phyloP scores from a whole-genome alignment of 2,797 vertebrate species.

The Astyanax mexicanus region DNA sequence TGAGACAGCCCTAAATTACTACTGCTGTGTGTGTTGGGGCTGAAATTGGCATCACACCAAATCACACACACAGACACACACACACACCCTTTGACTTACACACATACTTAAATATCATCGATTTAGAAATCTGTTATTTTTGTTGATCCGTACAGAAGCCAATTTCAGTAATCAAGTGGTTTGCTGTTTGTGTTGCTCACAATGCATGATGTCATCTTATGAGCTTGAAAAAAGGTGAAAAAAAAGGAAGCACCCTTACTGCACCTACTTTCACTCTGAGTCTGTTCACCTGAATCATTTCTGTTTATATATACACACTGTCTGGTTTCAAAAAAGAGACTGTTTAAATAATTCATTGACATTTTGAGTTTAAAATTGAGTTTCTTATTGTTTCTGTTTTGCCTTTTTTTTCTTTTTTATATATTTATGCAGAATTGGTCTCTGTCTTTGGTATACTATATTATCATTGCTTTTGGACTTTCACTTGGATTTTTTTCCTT shows the following conservation, averaged over 20 bases:
- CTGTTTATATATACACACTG: background rate
- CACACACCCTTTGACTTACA: background rate
- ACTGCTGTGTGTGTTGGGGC: constrained; percentile 13
- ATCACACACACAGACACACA: background rate
- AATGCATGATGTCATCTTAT: background rate
- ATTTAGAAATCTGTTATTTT: background rate
- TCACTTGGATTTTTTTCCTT: background rate
- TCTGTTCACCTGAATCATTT: background rate
- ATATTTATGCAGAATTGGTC: too few relatives aligned
- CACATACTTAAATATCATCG: background rate
- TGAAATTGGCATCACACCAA: constrained; percentile 22
- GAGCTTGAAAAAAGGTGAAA: background rate
- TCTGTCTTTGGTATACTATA: too few relatives aligned
- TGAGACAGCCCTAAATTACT: constrained; percentile 16
- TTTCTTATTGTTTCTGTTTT: too few relatives aligned
- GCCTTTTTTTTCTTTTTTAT: too few relatives aligned
- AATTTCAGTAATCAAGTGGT: background rate
- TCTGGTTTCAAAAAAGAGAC: background rate
- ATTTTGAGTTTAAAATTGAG: too few relatives aligned
- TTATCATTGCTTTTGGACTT: too few relatives aligned
- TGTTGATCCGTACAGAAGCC: background rate
- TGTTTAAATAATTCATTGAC: too few relatives aligned
- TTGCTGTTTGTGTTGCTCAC: background rate
- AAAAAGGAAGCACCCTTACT: background rate
- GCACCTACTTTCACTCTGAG: background rate